These are phyloP conservation scores for Synanthedon myopaeformis DNA, from an alignment of 2,888 invertebrate species.

Conservation along the genomic window DNA sequence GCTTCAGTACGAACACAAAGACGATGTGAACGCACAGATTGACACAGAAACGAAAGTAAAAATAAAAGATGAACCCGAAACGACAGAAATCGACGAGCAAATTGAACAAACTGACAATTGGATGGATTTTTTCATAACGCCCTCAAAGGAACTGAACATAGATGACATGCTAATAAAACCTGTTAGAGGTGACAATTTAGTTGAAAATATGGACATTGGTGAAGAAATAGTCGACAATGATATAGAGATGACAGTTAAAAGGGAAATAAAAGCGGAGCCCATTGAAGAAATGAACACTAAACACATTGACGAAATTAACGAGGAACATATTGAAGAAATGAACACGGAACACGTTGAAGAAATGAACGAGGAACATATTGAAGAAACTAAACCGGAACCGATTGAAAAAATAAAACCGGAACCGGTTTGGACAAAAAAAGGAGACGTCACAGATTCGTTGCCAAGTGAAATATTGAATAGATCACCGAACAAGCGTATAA, in stretches of 20 bases:
- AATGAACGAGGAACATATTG: too few relatives aligned
- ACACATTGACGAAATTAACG: background rate
- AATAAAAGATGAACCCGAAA: background rate
- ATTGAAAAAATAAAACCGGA: too few relatives aligned
- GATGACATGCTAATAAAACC: constrained; percentile 59
- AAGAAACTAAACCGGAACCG: too few relatives aligned
- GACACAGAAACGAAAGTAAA: background rate
- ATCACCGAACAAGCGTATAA: constrained; percentile 42
- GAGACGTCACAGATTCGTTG: constrained; percentile 10
- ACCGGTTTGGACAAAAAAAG: too few relatives aligned
- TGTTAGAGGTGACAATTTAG: constrained; percentile 12
- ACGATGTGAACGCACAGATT: constrained; percentile 10
- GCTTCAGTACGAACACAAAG: constrained; percentile 43
- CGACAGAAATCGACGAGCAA: constrained; percentile 5
- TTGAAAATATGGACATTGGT: background rate
- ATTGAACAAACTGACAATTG: constrained; percentile 30
- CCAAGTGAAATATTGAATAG: constrained; percentile 29
- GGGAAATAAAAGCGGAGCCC: background rate
- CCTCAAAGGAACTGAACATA: constrained; percentile 42
- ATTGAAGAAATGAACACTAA: too few relatives aligned
- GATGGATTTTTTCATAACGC: constrained; percentile 54
- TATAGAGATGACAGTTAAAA: background rate
- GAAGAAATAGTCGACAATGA: background rate
- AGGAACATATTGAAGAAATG: background rate
- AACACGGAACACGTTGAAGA: background rate